phyloP scores from a whole-genome alignment of 2,113 vertebrate genomes.

The Gymnarchus niloticus region DNA sequence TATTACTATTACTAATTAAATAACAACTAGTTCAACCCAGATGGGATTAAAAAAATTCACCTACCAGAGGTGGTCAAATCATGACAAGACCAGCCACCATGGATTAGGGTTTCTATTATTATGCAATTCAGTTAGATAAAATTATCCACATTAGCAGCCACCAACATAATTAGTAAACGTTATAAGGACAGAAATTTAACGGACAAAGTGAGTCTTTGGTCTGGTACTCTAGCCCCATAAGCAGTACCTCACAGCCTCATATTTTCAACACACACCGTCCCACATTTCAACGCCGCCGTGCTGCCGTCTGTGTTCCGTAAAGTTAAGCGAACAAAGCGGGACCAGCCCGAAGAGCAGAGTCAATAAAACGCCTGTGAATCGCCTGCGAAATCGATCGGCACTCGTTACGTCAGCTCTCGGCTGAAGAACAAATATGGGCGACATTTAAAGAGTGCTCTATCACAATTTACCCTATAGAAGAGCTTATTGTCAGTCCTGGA shows the following conservation, averaged over 20 bases:
- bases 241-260: no score
- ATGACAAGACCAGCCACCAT: background rate
- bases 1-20: background rate
- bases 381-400: background rate
- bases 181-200: no score
- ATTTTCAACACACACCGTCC: no score
- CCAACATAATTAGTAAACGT: background rate
- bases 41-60: background rate
- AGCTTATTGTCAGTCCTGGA: background rate
- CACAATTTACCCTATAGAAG: background rate
- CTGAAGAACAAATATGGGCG: conserved; percentile 15
- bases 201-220: no score
- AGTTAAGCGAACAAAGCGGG: background rate
- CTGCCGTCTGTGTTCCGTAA: background rate
- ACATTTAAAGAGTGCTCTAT: conserved; percentile 25
- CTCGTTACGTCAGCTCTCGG: background rate
- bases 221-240: no score
- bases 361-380: background rate
- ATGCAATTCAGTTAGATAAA: background rate
- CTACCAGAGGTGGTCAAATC: background rate
- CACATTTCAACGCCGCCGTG: no score
- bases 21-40: background rate
- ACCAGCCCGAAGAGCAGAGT: background rate
- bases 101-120: background rate
- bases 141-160: background rate